Base-by-base conservation (phyloP, 1,140 invertebrate genomes). In the Drosophila tsacasi region DNA sequence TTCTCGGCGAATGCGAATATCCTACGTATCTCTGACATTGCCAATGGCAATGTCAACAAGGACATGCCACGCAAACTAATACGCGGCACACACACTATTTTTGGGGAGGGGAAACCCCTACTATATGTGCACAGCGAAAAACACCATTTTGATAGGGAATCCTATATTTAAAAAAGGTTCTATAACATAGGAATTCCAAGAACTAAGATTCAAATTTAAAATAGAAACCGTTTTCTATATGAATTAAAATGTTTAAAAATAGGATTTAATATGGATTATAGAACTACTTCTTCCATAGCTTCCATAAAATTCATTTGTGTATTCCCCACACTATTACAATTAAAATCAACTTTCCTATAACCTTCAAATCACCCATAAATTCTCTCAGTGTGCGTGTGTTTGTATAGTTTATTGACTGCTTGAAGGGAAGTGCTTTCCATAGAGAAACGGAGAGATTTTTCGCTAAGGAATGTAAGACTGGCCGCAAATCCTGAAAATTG, bases 401-500 rank as follows among this genome's bases (percentile, higher is more conserved):
- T 62, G 76, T 84, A 74, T 92, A 92, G 90, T 92, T 92, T 92
- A 92, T 92, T 92, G 85, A 92, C 90, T 92, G 63, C 90, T 68
- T 90, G 82, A 82, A 75, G 80, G 82, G 90, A 92, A 92, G 90
- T 92, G 85, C 82, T 90, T 92, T 91, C 79, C 80, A 65, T 71
- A 81, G 85, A 90, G 90, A 92, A 73, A 73, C 69, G 67, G 55
- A 73, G 69, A 73, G 69, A 73, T 73, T 92, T 89, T 92, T 68
- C 71, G 74, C 80, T 83, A 83, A 91, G 72, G 83, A 91, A 91
- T 83, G 80, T 86, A 91, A 81, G 87, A 81, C 86, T 81, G 76
- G 69, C 82, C 74, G 87, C 80, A 91, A 91, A 91, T 91, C 87
- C 87, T 91, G 87, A 91, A 91, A 91, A 91, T 91, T 91, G 87